Percentiles rank a stretch among this genome's conserved stretches.
Evolutionary conservation across 2,113 vertebrate species (phyloP).

Genomic region (Peromyscus californicus): DNA sequence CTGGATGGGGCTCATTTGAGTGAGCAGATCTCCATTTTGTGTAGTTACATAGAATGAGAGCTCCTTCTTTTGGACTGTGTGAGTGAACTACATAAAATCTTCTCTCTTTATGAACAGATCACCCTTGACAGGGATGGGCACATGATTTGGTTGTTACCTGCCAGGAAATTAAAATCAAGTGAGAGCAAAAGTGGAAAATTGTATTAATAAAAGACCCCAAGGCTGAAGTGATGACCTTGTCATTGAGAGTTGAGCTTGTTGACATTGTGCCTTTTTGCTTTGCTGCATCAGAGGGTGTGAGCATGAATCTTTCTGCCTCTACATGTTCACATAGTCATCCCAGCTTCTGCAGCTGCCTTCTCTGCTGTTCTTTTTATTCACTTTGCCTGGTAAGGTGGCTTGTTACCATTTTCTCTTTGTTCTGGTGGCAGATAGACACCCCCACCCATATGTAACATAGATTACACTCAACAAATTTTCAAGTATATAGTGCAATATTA

Average conservation of each 20-base stretch:
- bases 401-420: slow-evolving; percentile 56
- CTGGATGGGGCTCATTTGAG: slow-evolving; percentile 51
- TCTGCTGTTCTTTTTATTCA: slow-evolving; percentile 33
- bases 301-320: background rate
- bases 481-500: background rate
- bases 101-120: slow-evolving; percentile 14
- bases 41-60: slow-evolving; percentile 22
- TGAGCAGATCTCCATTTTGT: slow-evolving; percentile 17
- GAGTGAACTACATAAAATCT: background rate
- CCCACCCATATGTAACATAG: background rate
- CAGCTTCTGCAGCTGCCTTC: background rate
- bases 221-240: slow-evolving; percentile 46
- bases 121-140: background rate
- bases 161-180: slow-evolving; percentile 67
- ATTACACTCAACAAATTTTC: slow-evolving; percentile 5
- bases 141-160: background rate
- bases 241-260: slow-evolving; percentile 45
- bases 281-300: background rate
- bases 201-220: slow-evolving; percentile 45
- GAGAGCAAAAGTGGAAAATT: slow-evolving; percentile 49
- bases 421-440: background rate
- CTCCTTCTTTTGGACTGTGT: background rate
- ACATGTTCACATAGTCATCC: background rate
- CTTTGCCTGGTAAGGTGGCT: background rate
- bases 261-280: background rate